Conservation (phyloP, 2,888 invertebrate species). For the Cheiracanthium punctorium region DNA sequence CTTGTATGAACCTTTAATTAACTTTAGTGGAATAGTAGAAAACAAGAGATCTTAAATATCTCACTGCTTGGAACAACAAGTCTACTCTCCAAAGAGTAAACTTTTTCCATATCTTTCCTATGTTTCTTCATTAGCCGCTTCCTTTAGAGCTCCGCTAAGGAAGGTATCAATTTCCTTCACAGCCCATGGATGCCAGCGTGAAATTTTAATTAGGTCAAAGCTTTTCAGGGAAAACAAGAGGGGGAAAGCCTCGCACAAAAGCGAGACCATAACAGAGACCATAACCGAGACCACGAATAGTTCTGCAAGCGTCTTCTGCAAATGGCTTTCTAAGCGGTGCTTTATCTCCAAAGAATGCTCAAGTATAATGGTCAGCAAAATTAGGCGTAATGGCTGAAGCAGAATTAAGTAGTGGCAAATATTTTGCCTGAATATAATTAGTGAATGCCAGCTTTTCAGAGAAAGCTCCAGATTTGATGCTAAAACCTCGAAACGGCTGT, state of each 20-base stretch:
- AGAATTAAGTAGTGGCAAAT: constrained; percentile 66
- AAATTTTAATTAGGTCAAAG: constrained; percentile 68
- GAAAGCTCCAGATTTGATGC: constrained; percentile 7
- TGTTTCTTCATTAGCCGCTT: constrained; percentile 56
- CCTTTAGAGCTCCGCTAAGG: constrained; percentile 13
- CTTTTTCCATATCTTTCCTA: constrained; percentile 9
- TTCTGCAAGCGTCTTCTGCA: constrained; percentile 41
- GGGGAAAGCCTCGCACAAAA: constrained; percentile 24
- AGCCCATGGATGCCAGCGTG: constrained; percentile 62
- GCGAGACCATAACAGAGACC: constrained; percentile 24
- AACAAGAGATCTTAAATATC: neutral
- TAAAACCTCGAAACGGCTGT: constrained; percentile 41
- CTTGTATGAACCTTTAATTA: neutral
- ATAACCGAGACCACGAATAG: constrained; percentile 27
- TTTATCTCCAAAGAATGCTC: constrained; percentile 57
- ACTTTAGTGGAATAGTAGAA: neutral
- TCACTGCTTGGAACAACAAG: neutral
- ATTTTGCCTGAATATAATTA: constrained; percentile 69
- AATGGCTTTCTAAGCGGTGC: constrained; percentile 37
- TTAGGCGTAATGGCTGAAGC: constrained; percentile 53
- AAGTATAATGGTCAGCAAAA: constrained; percentile 61
- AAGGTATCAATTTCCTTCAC: constrained; percentile 67
- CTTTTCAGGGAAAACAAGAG: constrained; percentile 40
- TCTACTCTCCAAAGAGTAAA: neutral
- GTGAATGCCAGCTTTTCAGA: constrained; percentile 30